phyloP scores from a whole-genome alignment of 92 coral and sea anemone genomes.

The Galaxea fascicularis region DNA sequence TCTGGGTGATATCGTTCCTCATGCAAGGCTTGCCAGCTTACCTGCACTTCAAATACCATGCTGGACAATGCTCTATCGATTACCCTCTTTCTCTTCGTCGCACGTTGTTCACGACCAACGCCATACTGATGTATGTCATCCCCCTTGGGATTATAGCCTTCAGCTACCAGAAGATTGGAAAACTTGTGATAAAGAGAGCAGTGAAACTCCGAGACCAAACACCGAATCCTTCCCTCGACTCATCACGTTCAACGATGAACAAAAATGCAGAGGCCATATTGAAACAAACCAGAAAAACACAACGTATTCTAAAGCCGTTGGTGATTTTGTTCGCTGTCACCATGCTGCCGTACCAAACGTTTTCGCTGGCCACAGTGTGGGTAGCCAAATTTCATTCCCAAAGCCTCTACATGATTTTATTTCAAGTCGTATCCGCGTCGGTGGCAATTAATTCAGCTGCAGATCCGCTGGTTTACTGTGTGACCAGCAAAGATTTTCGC shows the following conservation, averaged over 20 bases:
- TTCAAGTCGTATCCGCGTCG: slow-evolving; percentile 25
- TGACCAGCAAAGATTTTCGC: slow-evolving; percentile 60
- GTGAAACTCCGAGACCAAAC: slow-evolving; percentile 6
- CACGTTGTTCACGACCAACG: background rate
- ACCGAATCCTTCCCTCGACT: background rate
- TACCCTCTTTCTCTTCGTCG: background rate
- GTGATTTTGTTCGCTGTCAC: slow-evolving; percentile 68
- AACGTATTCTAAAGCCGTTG: slow-evolving; percentile 63
- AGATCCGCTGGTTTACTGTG: slow-evolving; percentile 68
- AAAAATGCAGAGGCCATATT: slow-evolving; percentile 37
- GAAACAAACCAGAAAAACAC: slow-evolving; percentile 44
- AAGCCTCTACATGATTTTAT: background rate
- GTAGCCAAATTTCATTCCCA: background rate
- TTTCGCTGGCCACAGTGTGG: slow-evolving; percentile 33
- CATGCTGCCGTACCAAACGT: slow-evolving; percentile 67
- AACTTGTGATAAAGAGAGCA: slow-evolving; percentile 32
- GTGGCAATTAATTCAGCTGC: slow-evolving; percentile 63
- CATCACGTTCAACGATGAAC: slow-evolving; percentile 12
- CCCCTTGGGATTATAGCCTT: slow-evolving; percentile 58
- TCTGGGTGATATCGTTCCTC: slow-evolving; percentile 35
- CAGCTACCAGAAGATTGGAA: slow-evolving; percentile 61
- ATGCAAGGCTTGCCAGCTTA: background rate
- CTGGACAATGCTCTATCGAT: background rate
- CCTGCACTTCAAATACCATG: background rate
- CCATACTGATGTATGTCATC: slow-evolving; percentile 45